Evolutionary conservation across 2,797 vertebrate species (phyloP).

Genomic region (Cuniculus paca): DNA sequence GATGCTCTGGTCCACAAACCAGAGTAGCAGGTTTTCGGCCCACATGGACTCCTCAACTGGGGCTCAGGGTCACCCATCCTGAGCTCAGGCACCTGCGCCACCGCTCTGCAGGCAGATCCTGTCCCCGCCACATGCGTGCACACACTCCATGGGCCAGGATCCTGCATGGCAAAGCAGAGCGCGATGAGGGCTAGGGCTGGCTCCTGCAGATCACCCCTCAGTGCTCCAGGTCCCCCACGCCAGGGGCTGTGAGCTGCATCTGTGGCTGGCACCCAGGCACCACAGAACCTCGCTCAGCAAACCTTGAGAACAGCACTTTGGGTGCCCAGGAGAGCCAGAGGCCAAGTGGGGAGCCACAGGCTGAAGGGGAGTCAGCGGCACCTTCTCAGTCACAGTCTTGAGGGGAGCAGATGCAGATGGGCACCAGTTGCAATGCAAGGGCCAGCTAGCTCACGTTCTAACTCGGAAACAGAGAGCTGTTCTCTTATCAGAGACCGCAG

Average conservation of each 20-base stretch:
- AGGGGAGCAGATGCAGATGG: accelerated
- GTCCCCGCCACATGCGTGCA: background rate
- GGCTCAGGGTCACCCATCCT: background rate
- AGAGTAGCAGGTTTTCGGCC: background rate
- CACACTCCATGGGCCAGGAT: background rate
- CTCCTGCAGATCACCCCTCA: no score
- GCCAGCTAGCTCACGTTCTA: background rate
- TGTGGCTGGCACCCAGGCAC: background rate
- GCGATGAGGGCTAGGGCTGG: background rate
- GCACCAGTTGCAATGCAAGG: accelerated
- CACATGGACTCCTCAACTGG: background rate
- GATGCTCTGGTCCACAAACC: background rate
- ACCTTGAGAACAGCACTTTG: background rate
- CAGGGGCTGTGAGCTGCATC: accelerated
- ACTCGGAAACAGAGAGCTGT: background rate
- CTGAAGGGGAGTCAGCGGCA: background rate
- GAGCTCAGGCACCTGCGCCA: background rate
- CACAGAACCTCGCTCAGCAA: background rate
- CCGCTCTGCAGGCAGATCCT: background rate
- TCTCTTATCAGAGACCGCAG: background rate
- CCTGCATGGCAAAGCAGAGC: background rate
- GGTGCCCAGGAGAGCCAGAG: background rate
- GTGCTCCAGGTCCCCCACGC: accelerated
- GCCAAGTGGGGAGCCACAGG: background rate
- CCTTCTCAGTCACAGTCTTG: background rate